Base-by-base conservation (phyloP, 2,888 invertebrate species). In the Aporophyla lueneburgensis region DNA sequence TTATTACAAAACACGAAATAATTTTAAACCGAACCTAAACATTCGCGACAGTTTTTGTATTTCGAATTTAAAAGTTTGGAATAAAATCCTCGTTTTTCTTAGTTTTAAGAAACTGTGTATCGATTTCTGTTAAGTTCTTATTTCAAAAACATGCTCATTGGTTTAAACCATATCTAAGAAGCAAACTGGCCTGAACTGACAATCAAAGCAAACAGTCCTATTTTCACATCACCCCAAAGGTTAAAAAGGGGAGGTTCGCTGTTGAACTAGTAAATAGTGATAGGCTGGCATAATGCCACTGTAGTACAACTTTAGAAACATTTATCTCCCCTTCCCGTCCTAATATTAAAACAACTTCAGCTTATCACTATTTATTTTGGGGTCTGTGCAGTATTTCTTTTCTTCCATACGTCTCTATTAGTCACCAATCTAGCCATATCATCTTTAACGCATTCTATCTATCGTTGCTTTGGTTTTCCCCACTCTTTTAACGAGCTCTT, bases 171-270 rank as follows among this genome's bases (percentile, higher is more conserved):
- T 33, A 33, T 33, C 3, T 33, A 33, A 33, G 33, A 33, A 33
- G 33, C 33, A 33, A 33, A 46, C 10, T 46, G 43, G 10, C 43
- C n/a, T 53, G 76, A 76, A 76, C 51, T 2, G 1, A 49, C 49
- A 49, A 40, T 58, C 7, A 80, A 46, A 59, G 16, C 1, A 27
- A 59, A 16, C 59, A 46, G 19, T 40, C 59, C 80, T 76, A 76
- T 76, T 76, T 72, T 73, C 33, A 80, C 56, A 74, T 74, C 81
- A 74, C 51, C 75, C 54, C 43, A 77, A 77, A 81, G 75, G 81
- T 74, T 46, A 81, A 62, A 81, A 62, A 81, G 62, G 81, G 81
- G 81, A 74, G 81, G 62, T 16, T 56, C 75, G 10, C 16, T 12
- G 21, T 21, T 77, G 81, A 43, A 49, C 81, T 62, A 81, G 51